phyloP scores from a whole-genome alignment of 2,888 invertebrate species.

The Meiosimyza decipiens region DNA sequence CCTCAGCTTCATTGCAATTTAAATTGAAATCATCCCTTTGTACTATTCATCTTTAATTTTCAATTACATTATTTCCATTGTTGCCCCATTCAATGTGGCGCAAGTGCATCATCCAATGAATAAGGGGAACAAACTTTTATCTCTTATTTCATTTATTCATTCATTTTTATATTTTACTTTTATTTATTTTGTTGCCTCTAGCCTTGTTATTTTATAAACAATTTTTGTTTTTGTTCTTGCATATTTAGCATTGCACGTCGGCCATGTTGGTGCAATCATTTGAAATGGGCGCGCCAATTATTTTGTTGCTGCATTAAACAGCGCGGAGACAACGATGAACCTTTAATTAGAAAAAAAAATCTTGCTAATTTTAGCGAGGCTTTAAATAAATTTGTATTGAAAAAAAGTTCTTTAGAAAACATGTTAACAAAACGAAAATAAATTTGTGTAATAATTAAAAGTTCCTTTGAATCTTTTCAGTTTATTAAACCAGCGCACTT shows the following conservation, averaged over 20 bases:
- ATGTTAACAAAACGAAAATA: too few relatives aligned
- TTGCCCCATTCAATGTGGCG: conserved; percentile 26
- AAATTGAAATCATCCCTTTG: conserved; percentile 1
- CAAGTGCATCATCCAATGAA: conserved; percentile 20
- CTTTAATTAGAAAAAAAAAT: neutral
- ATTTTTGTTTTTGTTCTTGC: neutral
- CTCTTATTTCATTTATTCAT: conserved; percentile 1
- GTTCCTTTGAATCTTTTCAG: too few relatives aligned
- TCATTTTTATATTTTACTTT: neutral
- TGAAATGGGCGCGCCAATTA: conserved; percentile 16
- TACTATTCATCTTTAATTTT: neutral
- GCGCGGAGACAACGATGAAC: too few relatives aligned
- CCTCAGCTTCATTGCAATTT: conserved; percentile 14
- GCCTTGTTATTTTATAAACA: conserved; percentile 20
- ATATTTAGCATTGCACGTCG: neutral
- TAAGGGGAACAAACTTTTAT: conserved; percentile 32
- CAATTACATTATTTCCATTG: conserved; percentile 29
- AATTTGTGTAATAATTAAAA: too few relatives aligned
- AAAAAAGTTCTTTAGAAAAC: neutral
- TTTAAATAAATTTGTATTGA: neutral
- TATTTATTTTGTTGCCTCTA: conserved; percentile 21
- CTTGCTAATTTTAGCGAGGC: conserved; percentile 5
- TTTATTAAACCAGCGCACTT: too few relatives aligned
- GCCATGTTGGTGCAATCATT: conserved; percentile 13
- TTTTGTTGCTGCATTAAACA: neutral